A percentile compares a stretch with the other conserved stretches of the same genome.
Evolutionary conservation across 1,140 invertebrate species (phyloP).

Genomic region (Coptotermes formosanus): DNA sequence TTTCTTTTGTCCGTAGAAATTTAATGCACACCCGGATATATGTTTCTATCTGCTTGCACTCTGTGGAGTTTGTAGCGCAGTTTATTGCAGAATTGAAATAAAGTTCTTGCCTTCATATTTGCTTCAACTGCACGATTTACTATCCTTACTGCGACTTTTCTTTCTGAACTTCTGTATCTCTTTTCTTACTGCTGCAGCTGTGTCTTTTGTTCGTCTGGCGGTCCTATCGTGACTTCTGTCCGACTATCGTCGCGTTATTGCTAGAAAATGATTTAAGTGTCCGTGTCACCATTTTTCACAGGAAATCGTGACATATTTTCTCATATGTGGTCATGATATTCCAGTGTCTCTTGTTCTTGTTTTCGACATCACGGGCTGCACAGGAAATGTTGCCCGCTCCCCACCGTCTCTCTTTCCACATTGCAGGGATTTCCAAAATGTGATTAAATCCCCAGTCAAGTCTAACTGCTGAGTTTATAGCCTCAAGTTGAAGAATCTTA

Average conservation of each 20-base stretch:
- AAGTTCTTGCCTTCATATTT: too few species aligned
- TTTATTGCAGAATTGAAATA: too few species aligned
- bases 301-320: neutral
- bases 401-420: neutral
- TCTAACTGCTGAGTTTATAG: too few species aligned
- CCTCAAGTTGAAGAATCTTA: too few species aligned
- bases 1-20: too few species aligned
- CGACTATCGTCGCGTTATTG: neutral
- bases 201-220: neutral
- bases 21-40: too few species aligned
- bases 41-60: too few species aligned
- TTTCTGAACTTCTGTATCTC: neutral
- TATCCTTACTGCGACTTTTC: neutral
- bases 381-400: neutral
- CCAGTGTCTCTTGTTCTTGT: neutral
- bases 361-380: neutral
- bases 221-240: neutral
- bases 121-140: too few species aligned
- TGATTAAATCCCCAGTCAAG: too few species aligned
- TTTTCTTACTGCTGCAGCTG: neutral
- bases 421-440: neutral
- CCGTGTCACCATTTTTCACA: slow-evolving; percentile 1
- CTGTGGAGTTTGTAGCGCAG: too few species aligned
- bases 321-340: neutral
- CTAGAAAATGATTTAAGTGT: neutral